phyloP scores from a whole-genome alignment of 2,888 invertebrate genomes.

The Coronaproctus castanopsis region DNA sequence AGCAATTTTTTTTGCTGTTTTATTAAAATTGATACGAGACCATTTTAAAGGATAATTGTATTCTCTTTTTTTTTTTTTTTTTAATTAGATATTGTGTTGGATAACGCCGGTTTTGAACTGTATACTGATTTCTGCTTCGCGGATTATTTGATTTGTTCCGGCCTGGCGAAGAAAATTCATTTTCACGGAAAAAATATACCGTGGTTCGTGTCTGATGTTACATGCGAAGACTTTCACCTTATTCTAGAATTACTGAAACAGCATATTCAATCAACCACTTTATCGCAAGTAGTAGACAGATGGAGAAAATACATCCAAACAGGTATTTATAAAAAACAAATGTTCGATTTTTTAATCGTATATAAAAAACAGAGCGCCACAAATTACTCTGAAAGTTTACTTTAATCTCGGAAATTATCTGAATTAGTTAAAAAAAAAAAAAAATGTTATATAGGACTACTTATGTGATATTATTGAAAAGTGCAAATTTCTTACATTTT shows the following conservation, averaged over 20 bases:
- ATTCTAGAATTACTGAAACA: conserved; percentile 22
- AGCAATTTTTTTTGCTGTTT: too few relatives aligned
- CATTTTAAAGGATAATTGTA: too few relatives aligned
- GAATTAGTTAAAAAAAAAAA: too few relatives aligned
- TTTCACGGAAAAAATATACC: conserved; percentile 76
- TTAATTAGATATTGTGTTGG: conserved; percentile 51
- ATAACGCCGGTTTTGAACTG: conserved; percentile 87
- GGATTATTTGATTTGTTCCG: conserved; percentile 45
- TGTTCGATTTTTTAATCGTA: not conserved
- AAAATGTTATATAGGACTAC: too few relatives aligned
- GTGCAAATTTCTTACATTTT: too few relatives aligned
- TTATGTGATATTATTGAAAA: too few relatives aligned
- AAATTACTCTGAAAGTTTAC: too few relatives aligned
- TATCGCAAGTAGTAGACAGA: conserved; percentile 32
- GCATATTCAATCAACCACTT: conserved; percentile 22
- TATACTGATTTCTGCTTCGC: conserved; percentile 74
- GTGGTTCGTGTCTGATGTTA: conserved; percentile 91
- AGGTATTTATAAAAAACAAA: conserved; percentile 23
- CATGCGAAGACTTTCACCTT: conserved; percentile 51
- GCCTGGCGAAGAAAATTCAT: conserved; percentile 41
- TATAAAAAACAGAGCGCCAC: too few relatives aligned
- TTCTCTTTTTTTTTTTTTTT: conserved; percentile 19
- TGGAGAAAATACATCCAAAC: conserved; percentile 38
- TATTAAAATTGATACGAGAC: too few relatives aligned
- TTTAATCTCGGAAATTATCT: too few relatives aligned